These are phyloP conservation scores for Piaya cayana DNA, from an alignment of 2,113 vertebrate species.

Conservation along the genomic window DNA sequence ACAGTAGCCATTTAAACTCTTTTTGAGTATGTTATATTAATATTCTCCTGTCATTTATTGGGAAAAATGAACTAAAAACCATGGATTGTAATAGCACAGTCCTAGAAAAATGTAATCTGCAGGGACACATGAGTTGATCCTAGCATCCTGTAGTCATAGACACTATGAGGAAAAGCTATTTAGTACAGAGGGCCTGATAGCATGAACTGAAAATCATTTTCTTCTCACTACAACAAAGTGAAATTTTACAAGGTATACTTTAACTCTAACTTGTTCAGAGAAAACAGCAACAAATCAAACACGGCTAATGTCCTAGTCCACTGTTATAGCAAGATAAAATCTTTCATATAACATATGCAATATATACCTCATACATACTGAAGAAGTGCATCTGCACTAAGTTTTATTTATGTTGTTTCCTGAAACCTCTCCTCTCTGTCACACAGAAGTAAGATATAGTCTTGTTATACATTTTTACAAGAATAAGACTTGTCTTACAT, in stretches of 20 bases:
- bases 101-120: not conserved
- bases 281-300: not conserved
- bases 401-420: not conserved
- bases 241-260: not conserved
- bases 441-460: not conserved
- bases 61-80: not conserved
- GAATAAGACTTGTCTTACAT: not conserved
- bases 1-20: not conserved
- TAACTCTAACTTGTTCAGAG: not conserved
- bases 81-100: not conserved
- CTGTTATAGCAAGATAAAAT: not conserved
- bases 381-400: not conserved
- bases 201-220: not conserved
- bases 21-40: not conserved
- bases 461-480: not conserved
- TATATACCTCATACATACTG: not conserved
- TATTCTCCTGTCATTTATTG: not conserved
- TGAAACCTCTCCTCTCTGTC: not conserved
- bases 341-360: not conserved
- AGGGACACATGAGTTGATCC: not conserved
- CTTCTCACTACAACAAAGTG: not conserved
- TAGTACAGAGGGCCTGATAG: not conserved
- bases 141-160: not conserved
- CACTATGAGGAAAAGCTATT: not conserved
- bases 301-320: not conserved